These are phyloP conservation scores for Synodontis membranacea DNA, from an alignment of 2,113 vertebrate species.

Conservation along the genomic window DNA sequence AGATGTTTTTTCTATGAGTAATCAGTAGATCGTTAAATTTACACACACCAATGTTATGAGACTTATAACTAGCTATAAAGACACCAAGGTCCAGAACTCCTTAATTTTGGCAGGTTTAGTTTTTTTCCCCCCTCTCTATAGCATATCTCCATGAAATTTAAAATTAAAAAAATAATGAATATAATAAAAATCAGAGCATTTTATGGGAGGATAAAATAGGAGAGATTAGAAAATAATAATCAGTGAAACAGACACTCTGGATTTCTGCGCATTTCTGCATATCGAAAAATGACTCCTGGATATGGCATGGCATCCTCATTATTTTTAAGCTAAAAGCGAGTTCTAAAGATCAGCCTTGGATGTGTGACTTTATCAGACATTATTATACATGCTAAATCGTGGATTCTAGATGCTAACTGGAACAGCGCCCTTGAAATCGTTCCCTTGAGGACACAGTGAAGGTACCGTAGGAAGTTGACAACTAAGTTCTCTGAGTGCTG, in stretches of 20 bases:
- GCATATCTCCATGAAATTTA: neutral
- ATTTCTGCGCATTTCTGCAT: neutral
- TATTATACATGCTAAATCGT: conserved; percentile 6
- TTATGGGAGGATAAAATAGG: neutral
- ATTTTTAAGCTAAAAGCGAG: neutral
- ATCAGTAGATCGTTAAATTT: neutral
- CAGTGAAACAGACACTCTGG: neutral
- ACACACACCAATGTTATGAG: neutral
- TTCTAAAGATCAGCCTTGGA: neutral
- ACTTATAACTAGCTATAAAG: neutral
- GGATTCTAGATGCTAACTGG: neutral
- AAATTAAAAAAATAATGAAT: neutral
- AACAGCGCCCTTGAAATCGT: neutral
- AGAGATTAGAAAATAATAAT: neutral
- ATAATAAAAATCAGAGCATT: neutral
- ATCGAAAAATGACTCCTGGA: neutral
- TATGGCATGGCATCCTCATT: neutral
- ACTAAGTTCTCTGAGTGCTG: neutral
- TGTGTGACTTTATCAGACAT: neutral
- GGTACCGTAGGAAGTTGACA: neutral
- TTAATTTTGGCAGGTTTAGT: neutral
- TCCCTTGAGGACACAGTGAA: neutral
- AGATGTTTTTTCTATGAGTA: neutral
- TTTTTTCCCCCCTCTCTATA: neutral
- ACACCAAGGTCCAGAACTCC: neutral